A percentile compares a stretch with the other conserved stretches of the same genome.
These are phyloP conservation scores for Chloropsis cyanopogon DNA, from an alignment of 2,113 vertebrate genomes.

Conservation along the genomic window DNA sequence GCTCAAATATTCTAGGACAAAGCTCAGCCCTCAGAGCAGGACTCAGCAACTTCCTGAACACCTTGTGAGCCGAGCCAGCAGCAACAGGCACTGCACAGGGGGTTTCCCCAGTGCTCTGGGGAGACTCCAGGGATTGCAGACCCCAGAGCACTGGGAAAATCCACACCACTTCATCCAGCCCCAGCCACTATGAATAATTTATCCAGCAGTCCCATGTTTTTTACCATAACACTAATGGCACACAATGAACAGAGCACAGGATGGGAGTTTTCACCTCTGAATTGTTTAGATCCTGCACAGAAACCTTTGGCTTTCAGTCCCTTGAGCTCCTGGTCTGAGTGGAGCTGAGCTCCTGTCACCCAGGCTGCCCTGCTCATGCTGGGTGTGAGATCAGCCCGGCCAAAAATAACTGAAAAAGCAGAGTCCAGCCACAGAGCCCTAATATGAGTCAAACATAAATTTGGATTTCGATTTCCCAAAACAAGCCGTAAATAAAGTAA, in stretches of 20 bases:
- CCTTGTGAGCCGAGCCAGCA: background rate
- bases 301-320: background rate
- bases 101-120: background rate
- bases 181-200: background rate
- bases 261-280: background rate
- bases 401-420: background rate
- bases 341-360: background rate
- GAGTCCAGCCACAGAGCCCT: background rate
- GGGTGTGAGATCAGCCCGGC: background rate
- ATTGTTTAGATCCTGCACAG: background rate
- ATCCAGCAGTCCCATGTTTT: rapidly evolving
- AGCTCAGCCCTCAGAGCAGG: background rate
- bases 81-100: background rate
- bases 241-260: background rate
- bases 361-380: background rate
- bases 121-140: background rate
- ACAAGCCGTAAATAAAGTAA: conserved; percentile 31
- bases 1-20: background rate
- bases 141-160: background rate
- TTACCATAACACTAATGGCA: too few relatives aligned
- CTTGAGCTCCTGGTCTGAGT: background rate
- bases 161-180: background rate
- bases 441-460: conserved; percentile 26
- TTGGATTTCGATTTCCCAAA: conserved; percentile 15
- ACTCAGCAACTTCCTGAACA: background rate